phyloP scores from a whole-genome alignment of 1,140 invertebrate species.

The Trichoplusia ni region DNA sequence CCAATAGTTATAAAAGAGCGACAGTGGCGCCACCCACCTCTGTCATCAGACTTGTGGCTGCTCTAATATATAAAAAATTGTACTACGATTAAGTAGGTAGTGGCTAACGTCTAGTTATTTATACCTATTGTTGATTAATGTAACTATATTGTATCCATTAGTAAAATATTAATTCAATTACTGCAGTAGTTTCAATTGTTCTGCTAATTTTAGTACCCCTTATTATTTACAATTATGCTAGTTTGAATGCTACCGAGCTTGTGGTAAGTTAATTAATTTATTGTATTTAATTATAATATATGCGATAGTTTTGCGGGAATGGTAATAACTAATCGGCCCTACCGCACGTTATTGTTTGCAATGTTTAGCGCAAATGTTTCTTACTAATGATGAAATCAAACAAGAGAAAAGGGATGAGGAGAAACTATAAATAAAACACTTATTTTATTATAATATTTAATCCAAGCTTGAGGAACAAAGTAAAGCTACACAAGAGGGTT shows the following conservation, averaged over 20 bases:
- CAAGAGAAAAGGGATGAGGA: too few relatives aligned
- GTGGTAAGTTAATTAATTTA: too few relatives aligned
- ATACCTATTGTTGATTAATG: constrained; percentile 72
- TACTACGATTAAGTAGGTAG: constrained; percentile 46
- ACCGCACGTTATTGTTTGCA: too few relatives aligned
- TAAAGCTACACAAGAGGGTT: constrained; percentile 69
- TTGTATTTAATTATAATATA: too few relatives aligned
- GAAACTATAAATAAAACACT: neutral
- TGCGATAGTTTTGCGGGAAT: too few relatives aligned
- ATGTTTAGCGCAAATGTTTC: too few relatives aligned
- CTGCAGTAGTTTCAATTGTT: constrained; percentile 38
- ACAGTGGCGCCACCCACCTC: neutral
- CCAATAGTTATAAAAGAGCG: neutral
- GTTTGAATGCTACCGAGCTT: too few relatives aligned
- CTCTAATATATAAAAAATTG: constrained; percentile 30
- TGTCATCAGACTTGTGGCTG: neutral
- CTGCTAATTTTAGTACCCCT: neutral
- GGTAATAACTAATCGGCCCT: too few relatives aligned
- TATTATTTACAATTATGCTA: neutral
- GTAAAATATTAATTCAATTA: constrained; percentile 63
- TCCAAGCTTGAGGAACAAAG: constrained; percentile 73
- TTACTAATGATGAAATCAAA: too few relatives aligned
- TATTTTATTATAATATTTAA: constrained; percentile 47
- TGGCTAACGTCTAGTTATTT: constrained; percentile 64
- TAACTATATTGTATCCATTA: constrained; percentile 75